These are phyloP conservation scores for Apamea sordens DNA, from an alignment of 2,888 invertebrate genomes.

Conservation along the genomic window DNA sequence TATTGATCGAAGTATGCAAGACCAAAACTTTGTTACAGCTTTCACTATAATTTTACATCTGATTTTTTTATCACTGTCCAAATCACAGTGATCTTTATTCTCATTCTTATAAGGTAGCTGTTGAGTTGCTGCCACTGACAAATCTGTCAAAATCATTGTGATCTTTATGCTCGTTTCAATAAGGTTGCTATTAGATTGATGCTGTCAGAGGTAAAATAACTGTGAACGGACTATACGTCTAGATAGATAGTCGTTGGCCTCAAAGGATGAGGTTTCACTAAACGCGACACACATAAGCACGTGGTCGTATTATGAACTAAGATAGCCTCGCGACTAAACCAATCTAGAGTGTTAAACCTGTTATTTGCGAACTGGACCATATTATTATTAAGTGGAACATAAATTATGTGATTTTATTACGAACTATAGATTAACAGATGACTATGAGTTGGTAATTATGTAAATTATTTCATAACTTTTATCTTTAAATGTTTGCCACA, in stretches of 20 bases:
- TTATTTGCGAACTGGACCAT: slow-evolving; percentile 2
- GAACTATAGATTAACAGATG: background rate
- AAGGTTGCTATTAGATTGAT: background rate
- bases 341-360: slow-evolving; percentile 25
- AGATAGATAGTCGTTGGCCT: background rate
- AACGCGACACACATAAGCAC: slow-evolving; percentile 1
- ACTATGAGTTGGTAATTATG: background rate
- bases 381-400: background rate
- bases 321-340: slow-evolving; percentile 8
- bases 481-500: background rate
- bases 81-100: no score
- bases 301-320: slow-evolving; percentile 5
- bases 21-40: no score
- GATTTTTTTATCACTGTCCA: no score
- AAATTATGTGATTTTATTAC: slow-evolving; percentile 22
- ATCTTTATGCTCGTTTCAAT: background rate
- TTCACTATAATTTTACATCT: no score
- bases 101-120: background rate
- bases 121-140: background rate
- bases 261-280: background rate
- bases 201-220: background rate
- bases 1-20: no score
- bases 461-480: slow-evolving; percentile 8
- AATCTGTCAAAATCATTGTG: no score
- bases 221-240: background rate